Evolutionary conservation across 2,888 invertebrate species (phyloP).

Genomic region (Cremastobaeus sp.): DNA sequence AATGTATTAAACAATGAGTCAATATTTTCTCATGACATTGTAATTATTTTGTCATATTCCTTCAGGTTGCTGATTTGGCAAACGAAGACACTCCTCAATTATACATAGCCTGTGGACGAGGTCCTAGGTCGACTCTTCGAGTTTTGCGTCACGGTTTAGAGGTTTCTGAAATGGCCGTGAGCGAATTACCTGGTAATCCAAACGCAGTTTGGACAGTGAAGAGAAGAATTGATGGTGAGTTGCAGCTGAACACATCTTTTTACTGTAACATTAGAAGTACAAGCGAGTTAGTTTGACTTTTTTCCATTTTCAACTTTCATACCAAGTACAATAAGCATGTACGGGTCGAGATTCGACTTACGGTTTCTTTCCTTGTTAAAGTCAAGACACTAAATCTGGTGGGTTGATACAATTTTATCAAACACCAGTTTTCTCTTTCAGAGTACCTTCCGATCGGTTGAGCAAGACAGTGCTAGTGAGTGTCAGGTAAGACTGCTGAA

Average conservation of each 20-base stretch:
- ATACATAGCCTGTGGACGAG: conserved; percentile 96
- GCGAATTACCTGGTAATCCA: conserved; percentile 99
- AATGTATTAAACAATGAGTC: neutral
- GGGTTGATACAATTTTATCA: conserved; percentile 83
- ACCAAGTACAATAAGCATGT: conserved; percentile 3
- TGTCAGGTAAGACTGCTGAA: conserved; percentile 72
- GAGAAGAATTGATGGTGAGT: conserved; percentile 96
- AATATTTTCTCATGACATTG: neutral
- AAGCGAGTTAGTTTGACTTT: neutral
- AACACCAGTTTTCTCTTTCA: conserved; percentile 96
- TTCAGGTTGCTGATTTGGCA: conserved; percentile 91
- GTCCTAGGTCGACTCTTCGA: conserved; percentile 93
- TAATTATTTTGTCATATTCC: neutral
- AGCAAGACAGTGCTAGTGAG: conserved; percentile 72
- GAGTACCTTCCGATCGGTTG: conserved; percentile 80
- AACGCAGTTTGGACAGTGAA: conserved; percentile 99
- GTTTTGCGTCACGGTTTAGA: conserved; percentile 98
- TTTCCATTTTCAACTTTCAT: neutral
- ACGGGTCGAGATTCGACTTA: conserved; percentile 3
- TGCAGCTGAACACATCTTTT: no score
- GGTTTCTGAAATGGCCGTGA: conserved; percentile 99
- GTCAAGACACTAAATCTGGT: conserved; percentile 80
- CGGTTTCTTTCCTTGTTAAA: conserved; percentile 36
- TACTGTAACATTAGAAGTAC: neutral
- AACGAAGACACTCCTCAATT: conserved; percentile 99